Base-by-base conservation (phyloP, 2,888 invertebrate species). In the Heliconius ethilla region DNA sequence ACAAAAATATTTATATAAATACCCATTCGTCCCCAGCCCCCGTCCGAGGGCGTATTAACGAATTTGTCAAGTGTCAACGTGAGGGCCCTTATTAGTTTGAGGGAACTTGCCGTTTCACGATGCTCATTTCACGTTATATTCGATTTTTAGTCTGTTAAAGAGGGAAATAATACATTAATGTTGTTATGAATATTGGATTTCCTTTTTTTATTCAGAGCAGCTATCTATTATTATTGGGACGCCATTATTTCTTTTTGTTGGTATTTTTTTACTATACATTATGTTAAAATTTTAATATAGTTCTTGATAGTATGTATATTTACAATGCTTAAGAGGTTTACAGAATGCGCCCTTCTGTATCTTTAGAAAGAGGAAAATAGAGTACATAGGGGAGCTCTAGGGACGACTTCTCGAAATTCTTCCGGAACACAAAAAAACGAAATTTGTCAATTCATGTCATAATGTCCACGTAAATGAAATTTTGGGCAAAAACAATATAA, bases 1-100 rank as follows among this genome's bases (percentile, higher is more conserved):
- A 76, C 67, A 73, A 75, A 77, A 79, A 69, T 74, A 78, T 73
- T 76, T 77, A 72, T 76, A 75, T n/a, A 72, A 63, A 63, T 63
- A 63, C 63, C 63, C 70, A 76, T 78, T 59, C n/a, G 74, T 27
- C 62, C n/a, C 59, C 75, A 73, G 74, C 78, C 78, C 81, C 79
- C 76, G 78, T 72, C 73, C 80, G 79, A 78, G 85, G 86, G 85
- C 87, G 89, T 89, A 93, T 93, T 93, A 92, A 91, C 92, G 91
- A 92, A 94, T 94, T 93, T 94, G 93, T 94, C 94, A 94, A 92
- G 88, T 92, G 93, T 93, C 93, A 92, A 86, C 87, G 87, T 82
- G 82, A 74, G 87, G 85, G 88, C 85, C 88, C 89, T 91, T 93
- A 93, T 93, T 92, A 92, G 91, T 91, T 92, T 73, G 79, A 78